Evolutionary conservation across 2,113 vertebrate species (phyloP).

Genomic region (Dipodomys spectabilis): DNA sequence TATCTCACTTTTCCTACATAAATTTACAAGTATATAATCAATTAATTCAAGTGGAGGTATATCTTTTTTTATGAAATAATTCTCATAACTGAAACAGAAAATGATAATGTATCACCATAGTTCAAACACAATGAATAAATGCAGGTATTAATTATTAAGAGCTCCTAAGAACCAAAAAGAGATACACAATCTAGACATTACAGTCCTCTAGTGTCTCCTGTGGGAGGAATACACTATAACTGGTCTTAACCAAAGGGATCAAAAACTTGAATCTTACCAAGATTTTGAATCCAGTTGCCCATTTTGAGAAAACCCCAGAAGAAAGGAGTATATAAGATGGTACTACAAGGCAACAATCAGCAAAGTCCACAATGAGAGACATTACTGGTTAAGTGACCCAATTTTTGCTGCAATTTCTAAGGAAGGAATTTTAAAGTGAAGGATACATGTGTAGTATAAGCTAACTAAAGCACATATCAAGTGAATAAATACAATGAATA

Average conservation of each 20-base stretch:
- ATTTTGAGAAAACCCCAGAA: background rate
- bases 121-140: background rate
- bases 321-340: background rate
- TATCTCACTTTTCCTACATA: background rate
- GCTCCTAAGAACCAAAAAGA: background rate
- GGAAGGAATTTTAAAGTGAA: background rate
- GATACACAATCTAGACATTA: rapidly evolving
- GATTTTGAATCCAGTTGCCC: background rate
- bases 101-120: background rate
- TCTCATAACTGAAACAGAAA: background rate
- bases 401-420: background rate
- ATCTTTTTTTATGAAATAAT: background rate
- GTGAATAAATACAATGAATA: background rate
- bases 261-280: background rate
- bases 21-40: background rate
- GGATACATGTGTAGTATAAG: background rate
- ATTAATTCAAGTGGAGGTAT: background rate
- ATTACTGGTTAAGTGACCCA: background rate
- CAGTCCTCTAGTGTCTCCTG: background rate
- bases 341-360: background rate
- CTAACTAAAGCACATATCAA: background rate
- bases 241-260: background rate
- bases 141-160: background rate
- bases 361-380: background rate
- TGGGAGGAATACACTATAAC: background rate